A percentile compares a stretch with the other conserved stretches of the same genome.
phyloP scores from a whole-genome alignment of 2,797 vertebrate genomes.

The Parauchenoglanis punctatus region DNA sequence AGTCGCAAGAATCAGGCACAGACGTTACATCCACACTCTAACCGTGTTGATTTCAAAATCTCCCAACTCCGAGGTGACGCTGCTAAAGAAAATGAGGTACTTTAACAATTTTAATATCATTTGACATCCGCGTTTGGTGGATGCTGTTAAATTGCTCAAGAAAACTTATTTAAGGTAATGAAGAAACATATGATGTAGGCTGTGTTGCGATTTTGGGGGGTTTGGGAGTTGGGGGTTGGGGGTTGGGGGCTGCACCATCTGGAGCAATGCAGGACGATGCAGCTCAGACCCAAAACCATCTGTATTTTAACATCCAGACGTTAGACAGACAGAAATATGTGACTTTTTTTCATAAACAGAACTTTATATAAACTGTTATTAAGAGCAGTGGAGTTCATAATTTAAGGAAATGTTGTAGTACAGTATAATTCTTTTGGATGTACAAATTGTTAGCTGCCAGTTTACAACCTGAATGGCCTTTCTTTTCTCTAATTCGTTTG shows the following conservation, averaged over 20 bases:
- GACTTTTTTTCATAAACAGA: neutral
- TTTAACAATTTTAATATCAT: neutral
- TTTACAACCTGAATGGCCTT: neutral
- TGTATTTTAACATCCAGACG: conserved; percentile 21
- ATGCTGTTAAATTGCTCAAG: neutral
- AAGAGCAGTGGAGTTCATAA: neutral
- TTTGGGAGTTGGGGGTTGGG: no score
- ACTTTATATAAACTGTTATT: no score
- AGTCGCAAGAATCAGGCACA: neutral
- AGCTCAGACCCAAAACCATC: conserved; percentile 44
- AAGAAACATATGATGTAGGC: neutral
- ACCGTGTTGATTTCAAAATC: neutral
- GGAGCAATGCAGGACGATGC: conserved; percentile 28
- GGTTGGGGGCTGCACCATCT: conserved; percentile 12
- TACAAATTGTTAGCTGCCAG: neutral
- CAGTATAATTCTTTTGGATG: neutral
- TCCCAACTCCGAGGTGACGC: neutral
- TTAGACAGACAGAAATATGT: neutral
- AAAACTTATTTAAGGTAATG: neutral
- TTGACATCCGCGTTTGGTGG: neutral
- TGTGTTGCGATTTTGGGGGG: neutral
- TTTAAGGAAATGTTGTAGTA: neutral
- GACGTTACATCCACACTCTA: neutral
- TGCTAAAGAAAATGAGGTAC: neutral
- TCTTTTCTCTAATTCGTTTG: neutral